Evolutionary conservation across 2,797 vertebrate genomes (phyloP), one percentile per base, ranked within the genome.

Genomic region (Centroberyx gerrardi): DNA sequence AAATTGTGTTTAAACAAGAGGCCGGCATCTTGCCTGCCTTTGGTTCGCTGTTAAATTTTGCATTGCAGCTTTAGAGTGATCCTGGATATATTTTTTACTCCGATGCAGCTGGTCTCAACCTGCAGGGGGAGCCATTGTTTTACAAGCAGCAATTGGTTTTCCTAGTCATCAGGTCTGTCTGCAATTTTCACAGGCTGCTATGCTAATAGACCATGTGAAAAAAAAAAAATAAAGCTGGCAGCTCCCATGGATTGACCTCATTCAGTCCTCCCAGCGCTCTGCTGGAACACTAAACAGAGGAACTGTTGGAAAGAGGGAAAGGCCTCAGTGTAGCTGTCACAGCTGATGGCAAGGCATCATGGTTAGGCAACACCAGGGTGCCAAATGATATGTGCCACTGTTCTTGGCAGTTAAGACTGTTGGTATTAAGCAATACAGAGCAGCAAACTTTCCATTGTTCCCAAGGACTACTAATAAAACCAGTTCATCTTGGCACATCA

Each of bases 71-170:
- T 36, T 36, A 4, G 7, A 4, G 33, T 40, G 38, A 40, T 40
- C 38, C 38, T 40, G 38, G 38, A 1, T 10, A 40, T 10, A 10
- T 40, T 36, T 40, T 40, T 40, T 40, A 40, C 7, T 2, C 8
- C 36, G 3, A 8, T 42, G 9, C 17, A 58, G 2, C 8, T 9
- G 5, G 17, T 62, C 0, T 56, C 2, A n/a, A 18, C 3, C 92
- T 90, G 82, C 85, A 93, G 90, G 80, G 64, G 90, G 90, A 6
- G 83, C 84, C 54, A 33, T 86, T 81, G 82, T 36, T 62, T n/a
- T 56, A 69, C 29, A 71, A 46, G 12, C n/a, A 27, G 38, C 8
- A 8, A 22, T 64, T 46, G 38, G 52, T 12, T 15, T 62, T 18
- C 18, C 33, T 29, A 52, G 9, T 29, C 27, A 42, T 3, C 13